Base-by-base conservation (phyloP, 2,888 invertebrate species). In the Fragum fragum region DNA sequence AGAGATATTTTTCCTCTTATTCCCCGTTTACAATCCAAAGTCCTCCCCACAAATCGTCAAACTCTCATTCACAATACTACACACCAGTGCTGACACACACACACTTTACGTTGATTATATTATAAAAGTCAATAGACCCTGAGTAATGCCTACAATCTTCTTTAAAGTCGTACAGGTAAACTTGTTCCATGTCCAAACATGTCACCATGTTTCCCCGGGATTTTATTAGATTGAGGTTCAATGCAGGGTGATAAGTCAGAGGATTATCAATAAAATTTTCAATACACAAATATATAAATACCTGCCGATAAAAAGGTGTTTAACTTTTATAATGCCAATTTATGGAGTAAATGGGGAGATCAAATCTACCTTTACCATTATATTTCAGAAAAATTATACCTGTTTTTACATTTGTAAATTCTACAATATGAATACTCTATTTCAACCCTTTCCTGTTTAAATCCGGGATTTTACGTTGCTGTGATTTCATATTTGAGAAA, bases 181-280 rank as follows among this genome's bases (percentile, higher is more conserved):
- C 18, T 57, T 16, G 16, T 66, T 42, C 77, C 85, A 63, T 73
- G 85, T 82, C 70, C 53, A 52, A 61, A 76, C 85, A 71, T 82
- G 85, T 85, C 80, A 28, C 47, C 16, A 73, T 78, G 72, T 55
- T 55, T 72, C 70, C 80, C 85, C 78, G 82, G 85, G 82, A 78
- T 80, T 78, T 77, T 59, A 28, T 61, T 59, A 55, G 18, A 68
- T 79, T 69, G 82, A 82, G 85, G 82, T 73, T 52, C 79, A 71
- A 59, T 73, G 69, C 52, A 79, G 82, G 85, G 76, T 47, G 57
- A 71, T 77, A 63, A 79, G 32, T 69, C 55, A 66, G 32, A n/a
- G 57, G 74, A 66, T 68, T 74, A 66, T 66, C 66, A 36, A 66
- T 55, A 66, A 5, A 42, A 23, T 66, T 61, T 66, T 66, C 66